A percentile compares a stretch with the other conserved stretches of the same genome.
Evolutionary conservation across 2,888 invertebrate species (phyloP).

Genomic region (Leptura quadrifasciata): DNA sequence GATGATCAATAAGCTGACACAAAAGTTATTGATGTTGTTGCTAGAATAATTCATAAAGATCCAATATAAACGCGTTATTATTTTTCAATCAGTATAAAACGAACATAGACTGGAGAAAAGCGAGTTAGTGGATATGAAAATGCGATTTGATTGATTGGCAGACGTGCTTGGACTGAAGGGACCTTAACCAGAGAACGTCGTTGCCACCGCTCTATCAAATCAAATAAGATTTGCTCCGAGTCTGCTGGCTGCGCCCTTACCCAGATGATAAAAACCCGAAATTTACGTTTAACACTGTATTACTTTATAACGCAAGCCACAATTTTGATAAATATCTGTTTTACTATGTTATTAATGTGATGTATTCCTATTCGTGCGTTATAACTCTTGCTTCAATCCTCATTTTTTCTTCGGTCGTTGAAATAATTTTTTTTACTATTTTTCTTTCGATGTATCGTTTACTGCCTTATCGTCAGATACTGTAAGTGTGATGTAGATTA

Average conservation of each 20-base stretch:
- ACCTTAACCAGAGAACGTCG: constrained; percentile 56
- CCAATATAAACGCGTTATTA: constrained; percentile 71
- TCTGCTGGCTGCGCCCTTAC: constrained; percentile 38
- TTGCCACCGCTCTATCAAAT: constrained; percentile 53
- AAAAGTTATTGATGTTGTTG: constrained; percentile 69
- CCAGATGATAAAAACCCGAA: constrained; percentile 46
- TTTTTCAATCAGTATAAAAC: constrained; percentile 72
- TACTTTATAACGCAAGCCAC: constrained; percentile 4
- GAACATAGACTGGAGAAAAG: constrained; percentile 68
- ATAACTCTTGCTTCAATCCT: too few species aligned
- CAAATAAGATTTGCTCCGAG: constrained; percentile 60
- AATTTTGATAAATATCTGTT: background rate
- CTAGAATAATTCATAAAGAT: constrained; percentile 70
- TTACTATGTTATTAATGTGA: too few species aligned
- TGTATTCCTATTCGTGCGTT: too few species aligned
- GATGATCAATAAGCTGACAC: constrained; percentile 63
- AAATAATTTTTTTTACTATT: too few species aligned
- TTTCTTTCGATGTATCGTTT: too few species aligned
- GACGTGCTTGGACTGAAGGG: constrained; percentile 70
- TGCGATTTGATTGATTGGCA: constrained; percentile 71
- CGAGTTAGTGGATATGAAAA: constrained; percentile 72
- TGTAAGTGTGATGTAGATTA: too few species aligned
- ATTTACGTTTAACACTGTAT: constrained; percentile 43
- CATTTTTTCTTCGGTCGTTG: too few species aligned
- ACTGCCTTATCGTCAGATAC: too few species aligned